phyloP scores from a whole-genome alignment of 1,140 invertebrate genomes.

The Macrotrachela quadricornifera region DNA sequence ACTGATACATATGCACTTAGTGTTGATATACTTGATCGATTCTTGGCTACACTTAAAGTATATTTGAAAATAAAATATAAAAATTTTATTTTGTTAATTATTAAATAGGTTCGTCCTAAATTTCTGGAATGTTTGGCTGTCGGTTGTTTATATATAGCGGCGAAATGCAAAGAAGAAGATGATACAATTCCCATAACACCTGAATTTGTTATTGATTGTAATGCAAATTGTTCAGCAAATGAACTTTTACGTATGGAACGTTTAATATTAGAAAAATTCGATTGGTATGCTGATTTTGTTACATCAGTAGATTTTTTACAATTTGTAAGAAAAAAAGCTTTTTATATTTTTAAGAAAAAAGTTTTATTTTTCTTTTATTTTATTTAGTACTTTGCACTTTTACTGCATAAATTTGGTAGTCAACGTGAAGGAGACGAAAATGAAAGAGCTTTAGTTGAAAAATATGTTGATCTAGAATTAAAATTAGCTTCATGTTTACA shows the following conservation, averaged over 20 bases:
- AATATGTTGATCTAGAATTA: too few relatives aligned
- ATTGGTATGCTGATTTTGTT: constrained; percentile 20
- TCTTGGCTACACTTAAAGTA: constrained; percentile 4
- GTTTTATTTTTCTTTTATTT: too few relatives aligned
- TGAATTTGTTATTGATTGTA: constrained; percentile 24
- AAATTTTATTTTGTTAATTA: too few relatives aligned
- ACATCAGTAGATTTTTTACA: constrained; percentile 28
- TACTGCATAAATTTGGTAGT: too few relatives aligned
- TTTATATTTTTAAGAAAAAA: too few relatives aligned
- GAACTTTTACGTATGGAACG: constrained; percentile 29
- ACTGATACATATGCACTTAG: constrained; percentile 1
- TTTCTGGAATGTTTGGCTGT: constrained; percentile 27
- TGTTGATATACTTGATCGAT: not conserved
- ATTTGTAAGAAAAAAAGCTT: constrained; percentile 11
- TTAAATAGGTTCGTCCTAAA: constrained; percentile 27
- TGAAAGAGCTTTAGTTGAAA: too few relatives aligned
- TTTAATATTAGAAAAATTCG: constrained; percentile 24
- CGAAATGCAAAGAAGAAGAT: constrained; percentile 30
- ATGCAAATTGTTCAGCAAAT: constrained; percentile 22
- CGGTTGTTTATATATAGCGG: constrained; percentile 27
- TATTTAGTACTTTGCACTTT: too few relatives aligned
- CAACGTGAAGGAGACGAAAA: too few relatives aligned
- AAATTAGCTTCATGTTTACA: too few relatives aligned
- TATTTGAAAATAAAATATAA: too few relatives aligned
- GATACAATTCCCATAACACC: constrained; percentile 25